phyloP scores from a whole-genome alignment of 2,113 vertebrate species.

The Planiliza haematocheilus region DNA sequence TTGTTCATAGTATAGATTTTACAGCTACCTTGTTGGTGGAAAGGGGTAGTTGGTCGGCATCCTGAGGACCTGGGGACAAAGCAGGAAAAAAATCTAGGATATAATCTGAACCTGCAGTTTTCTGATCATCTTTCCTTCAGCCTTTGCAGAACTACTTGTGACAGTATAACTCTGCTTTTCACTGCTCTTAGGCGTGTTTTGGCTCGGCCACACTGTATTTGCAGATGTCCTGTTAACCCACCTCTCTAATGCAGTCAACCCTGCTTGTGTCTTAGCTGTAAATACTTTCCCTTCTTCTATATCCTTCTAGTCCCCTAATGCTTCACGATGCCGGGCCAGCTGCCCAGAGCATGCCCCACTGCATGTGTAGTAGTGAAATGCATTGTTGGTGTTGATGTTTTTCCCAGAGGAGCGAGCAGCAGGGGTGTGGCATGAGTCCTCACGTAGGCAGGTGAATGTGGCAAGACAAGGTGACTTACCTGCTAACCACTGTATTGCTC shows the following conservation, averaged over 20 bases:
- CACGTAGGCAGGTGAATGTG: slow-evolving; percentile 72
- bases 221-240: slow-evolving; percentile 23
- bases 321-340: slow-evolving; percentile 88
- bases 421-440: slow-evolving; percentile 89
- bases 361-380: slow-evolving; percentile 92
- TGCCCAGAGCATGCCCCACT: slow-evolving; percentile 95
- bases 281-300: slow-evolving; percentile 18
- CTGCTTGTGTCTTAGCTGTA: slow-evolving; percentile 20
- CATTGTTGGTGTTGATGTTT: slow-evolving; percentile 85
- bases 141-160: slow-evolving; percentile 51
- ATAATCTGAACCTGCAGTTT: neutral
- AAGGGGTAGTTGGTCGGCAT: slow-evolving; percentile 85
- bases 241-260: slow-evolving; percentile 80
- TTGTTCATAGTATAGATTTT: slow-evolving; percentile 98
- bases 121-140: neutral
- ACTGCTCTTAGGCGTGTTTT: neutral
- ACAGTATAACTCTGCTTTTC: slow-evolving; percentile 28
- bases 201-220: neutral
- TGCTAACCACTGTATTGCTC: slow-evolving; percentile 71
- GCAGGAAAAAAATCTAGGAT: neutral
- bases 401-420: slow-evolving; percentile 83
- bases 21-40: slow-evolving; percentile 84
- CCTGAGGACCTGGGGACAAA: slow-evolving; percentile 81
- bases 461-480: slow-evolving; percentile 63
- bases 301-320: slow-evolving; percentile 75